Evolutionary conservation across 2,888 invertebrate genomes (phyloP), one percentile per base, ranked within the genome.

Genomic region (Lasius platythorax): DNA sequence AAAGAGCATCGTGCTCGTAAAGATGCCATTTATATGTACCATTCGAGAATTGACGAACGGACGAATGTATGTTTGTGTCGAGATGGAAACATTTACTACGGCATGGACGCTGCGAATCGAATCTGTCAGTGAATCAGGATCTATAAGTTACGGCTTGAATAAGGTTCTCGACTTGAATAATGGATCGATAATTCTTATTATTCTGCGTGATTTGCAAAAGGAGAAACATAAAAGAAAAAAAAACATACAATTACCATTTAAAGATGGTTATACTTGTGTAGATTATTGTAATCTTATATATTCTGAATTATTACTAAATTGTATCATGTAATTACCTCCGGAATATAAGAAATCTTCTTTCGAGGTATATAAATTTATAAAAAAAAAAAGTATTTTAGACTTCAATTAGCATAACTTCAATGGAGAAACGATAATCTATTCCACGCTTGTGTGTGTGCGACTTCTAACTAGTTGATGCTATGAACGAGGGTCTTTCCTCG

Each of bases 401-500:
- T 61, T 40, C 6, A 4, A 33, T 23, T 0, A 23, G 18, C 8
- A 33, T 43, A 3, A 15, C 3, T 4, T 53, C 23, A 37, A 37
- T 28, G 23, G 12, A 50, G 28, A 30, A 33, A 67, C 12, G 12
- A 53, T 37, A 28, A 5, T 56, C 30, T 68, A 56, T 56, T 40
- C 33, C 28, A 15, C 23, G 0, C 23, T 23, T 23, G 5, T 37
- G 5, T 5, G 46, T 18, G 28, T 53, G 18, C 53, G 67, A 37
- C 37, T 53, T 78, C 30, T 30, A 43, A 67, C 18, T 9, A 28
- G n/a, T 63, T 37, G 28, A 67, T n/a, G 5, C 28, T 40, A 73
- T 12, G 15, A 79, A 79, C 18, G 33, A 79, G 58, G 33, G 74
- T 72, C 33, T 79, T 79, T 46, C 46, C 12, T 79, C 33, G 79